A percentile compares a stretch with the other conserved stretches of the same genome.
Evolutionary conservation across 2,888 invertebrate species (phyloP).

Genomic region (Dynastes tityus): DNA sequence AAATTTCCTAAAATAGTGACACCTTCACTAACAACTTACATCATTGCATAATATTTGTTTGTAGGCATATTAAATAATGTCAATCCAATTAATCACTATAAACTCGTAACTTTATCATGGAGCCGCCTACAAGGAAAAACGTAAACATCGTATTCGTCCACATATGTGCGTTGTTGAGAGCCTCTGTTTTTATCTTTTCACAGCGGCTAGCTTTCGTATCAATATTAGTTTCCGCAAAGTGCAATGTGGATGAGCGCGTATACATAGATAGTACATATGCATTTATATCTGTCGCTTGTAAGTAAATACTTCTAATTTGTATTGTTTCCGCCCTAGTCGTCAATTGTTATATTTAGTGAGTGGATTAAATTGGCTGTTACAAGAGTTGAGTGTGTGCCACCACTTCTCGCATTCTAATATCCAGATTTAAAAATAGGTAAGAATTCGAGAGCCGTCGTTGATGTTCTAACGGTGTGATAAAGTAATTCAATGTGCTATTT

Average conservation of each 20-base stretch:
- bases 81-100: slow-evolving; percentile 3
- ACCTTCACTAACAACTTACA: neutral
- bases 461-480: slow-evolving; percentile 34
- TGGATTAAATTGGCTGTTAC: neutral
- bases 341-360: slow-evolving; percentile 37
- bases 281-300: slow-evolving; percentile 4
- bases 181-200: slow-evolving; percentile 1
- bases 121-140: slow-evolving; percentile 19
- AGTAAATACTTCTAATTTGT: slow-evolving; percentile 36
- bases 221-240: slow-evolving; percentile 39
- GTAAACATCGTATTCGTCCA: slow-evolving; percentile 4
- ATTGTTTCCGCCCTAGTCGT: slow-evolving; percentile 34
- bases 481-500: slow-evolving; percentile 19
- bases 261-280: neutral
- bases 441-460: slow-evolving; percentile 14
- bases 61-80: neutral
- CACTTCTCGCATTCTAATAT: neutral
- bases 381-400: neutral
- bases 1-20: too few relatives aligned
- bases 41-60: neutral
- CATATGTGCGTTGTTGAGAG: neutral
- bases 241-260: slow-evolving; percentile 5
- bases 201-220: slow-evolving; percentile 14
- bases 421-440: slow-evolving; percentile 27
- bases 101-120: slow-evolving; percentile 6